Evolutionary conservation across 2,888 invertebrate species (phyloP), one percentile per base, ranked within the genome.

Genomic region (Ypsolopha scabrella): DNA sequence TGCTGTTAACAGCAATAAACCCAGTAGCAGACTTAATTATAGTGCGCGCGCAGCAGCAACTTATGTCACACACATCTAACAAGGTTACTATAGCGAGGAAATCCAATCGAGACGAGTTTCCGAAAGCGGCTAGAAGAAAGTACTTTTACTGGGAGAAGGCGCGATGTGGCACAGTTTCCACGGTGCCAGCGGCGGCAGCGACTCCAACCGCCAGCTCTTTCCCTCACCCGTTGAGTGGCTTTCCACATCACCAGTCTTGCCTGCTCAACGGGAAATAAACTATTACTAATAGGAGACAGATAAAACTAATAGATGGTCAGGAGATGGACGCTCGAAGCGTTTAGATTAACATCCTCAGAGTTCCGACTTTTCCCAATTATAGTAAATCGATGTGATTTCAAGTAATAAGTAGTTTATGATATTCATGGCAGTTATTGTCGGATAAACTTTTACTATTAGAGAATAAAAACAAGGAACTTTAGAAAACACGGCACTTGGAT

Each of bases 41-140:
- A 80, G 75, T 64, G 66, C 64, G 65, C 61, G 63, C 62, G 62
- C 68, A 67, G 65, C 63, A 68, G 61, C 64, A 61, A 68, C 78
- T 83, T 82, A 81, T 83, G 80, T 81, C 80, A 85, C 75, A 4
- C 4, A 24, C 24, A 64, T 65, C 68, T 69, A 67, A 76, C 78
- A 80, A 80, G 79, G 78, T 79, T 81, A 76, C 71, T 70, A 66
- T 68, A 72, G 67, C 66, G 70, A 76, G 78, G 74, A 81, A 80
- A 77, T 76, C 52, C 53, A 51, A 51, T 72, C 66, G 72, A 74
- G 75, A 72, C 81, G 64, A 72, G 78, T 82, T 83, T 86, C 80
- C 74, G 81, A 83, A 83, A 82, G 80, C 80, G 80, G 80, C 72
- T 70, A 64, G 79, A 85, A 82, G 85, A 85, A 85, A 86, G 83